phyloP scores from a whole-genome alignment of 1,140 invertebrate genomes.

The Chelonus insularis region DNA sequence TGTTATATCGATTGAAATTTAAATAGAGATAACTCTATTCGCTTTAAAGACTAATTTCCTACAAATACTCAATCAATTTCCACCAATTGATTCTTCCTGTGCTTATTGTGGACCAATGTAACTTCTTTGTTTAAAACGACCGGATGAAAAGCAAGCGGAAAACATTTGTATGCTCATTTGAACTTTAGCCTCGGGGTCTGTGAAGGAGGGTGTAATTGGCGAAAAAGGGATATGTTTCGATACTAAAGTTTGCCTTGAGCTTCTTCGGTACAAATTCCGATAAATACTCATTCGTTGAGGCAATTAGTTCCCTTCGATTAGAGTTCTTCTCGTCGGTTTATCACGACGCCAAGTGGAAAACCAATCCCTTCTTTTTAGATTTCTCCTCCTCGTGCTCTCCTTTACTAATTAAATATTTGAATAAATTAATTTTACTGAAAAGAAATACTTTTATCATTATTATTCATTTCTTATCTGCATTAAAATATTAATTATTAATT shows the following conservation, averaged over 20 bases:
- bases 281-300: slow-evolving; percentile 8
- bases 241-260: neutral
- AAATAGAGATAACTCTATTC: slow-evolving; percentile 34
- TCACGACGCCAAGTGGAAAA: neutral
- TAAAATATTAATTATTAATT: no score
- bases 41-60: slow-evolving; percentile 47
- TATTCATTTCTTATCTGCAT: no score
- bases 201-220: neutral
- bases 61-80: slow-evolving; percentile 45
- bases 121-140: neutral
- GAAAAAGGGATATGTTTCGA: neutral
- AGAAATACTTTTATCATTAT: no score
- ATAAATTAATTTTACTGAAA: no score
- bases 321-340: slow-evolving; percentile 3
- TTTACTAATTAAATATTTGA: neutral
- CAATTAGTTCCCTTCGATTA: slow-evolving; percentile 5
- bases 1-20: no score
- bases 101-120: no score
- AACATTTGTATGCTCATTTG: slow-evolving; percentile 4
- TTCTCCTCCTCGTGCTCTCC: neutral
- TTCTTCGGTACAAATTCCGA: neutral
- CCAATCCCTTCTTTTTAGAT: neutral
- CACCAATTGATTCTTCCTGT: slow-evolving; percentile 24
- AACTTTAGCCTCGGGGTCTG: neutral
- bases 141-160: neutral